Evolutionary conservation across 2,888 invertebrate genomes (phyloP).

Genomic region (Drosophila robusta): DNA sequence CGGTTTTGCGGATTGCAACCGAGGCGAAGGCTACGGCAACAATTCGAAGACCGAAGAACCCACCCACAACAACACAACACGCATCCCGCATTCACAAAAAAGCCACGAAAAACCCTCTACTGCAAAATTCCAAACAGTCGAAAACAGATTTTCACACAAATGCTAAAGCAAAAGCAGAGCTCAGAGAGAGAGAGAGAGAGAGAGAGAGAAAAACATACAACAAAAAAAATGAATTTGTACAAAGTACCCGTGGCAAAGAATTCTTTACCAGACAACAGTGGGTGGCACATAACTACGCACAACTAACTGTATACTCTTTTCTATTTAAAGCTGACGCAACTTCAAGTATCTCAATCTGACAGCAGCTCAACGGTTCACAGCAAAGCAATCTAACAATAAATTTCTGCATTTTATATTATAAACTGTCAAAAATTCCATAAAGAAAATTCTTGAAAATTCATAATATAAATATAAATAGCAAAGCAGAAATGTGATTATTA

Average conservation of each 20-base stretch:
- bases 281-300: slow-evolving; percentile 14
- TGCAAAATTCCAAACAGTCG: slow-evolving; percentile 61
- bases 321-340: slow-evolving; percentile 36
- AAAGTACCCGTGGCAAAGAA: slow-evolving; percentile 5
- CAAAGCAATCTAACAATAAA: slow-evolving; percentile 17
- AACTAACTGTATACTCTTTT: slow-evolving; percentile 37
- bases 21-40: slow-evolving; percentile 37
- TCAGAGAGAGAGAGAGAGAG: background rate
- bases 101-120: slow-evolving; percentile 36
- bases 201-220: too few relatives aligned
- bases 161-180: slow-evolving; percentile 26
- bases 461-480: background rate
- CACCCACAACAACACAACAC: slow-evolving; percentile 6
- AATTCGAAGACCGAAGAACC: slow-evolving; percentile 4
- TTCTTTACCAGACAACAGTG: slow-evolving; percentile 22
- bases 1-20: slow-evolving; percentile 59
- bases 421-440: slow-evolving; percentile 3
- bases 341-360: slow-evolving; percentile 28
- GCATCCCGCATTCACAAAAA: slow-evolving; percentile 20
- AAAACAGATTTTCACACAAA: slow-evolving; percentile 66
- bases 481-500: slow-evolving; percentile 6
- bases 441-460: slow-evolving; percentile 11
- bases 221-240: slow-evolving; percentile 1
- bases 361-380: slow-evolving; percentile 9
- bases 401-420: slow-evolving; percentile 10